Percentiles rank a stretch among this genome's conserved stretches.
Conservation (phyloP, 2,113 vertebrate species). For the Puntigrus tetrazona region DNA sequence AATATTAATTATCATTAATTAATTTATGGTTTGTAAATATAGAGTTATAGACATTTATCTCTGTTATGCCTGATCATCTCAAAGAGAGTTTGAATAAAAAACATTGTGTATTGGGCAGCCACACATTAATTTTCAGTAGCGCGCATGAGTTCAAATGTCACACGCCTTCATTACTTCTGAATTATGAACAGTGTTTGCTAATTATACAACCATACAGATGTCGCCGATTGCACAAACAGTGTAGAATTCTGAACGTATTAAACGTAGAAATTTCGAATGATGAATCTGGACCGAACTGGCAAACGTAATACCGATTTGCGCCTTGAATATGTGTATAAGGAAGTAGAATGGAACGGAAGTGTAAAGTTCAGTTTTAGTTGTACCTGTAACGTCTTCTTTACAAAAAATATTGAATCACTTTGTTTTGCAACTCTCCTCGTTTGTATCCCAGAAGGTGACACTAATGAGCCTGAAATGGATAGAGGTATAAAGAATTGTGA, state of each 20-base stretch:
- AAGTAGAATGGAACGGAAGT: not conserved
- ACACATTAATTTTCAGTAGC: not conserved
- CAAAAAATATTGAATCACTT: too few relatives aligned
- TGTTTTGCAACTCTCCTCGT: not conserved
- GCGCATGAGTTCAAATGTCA: not conserved
- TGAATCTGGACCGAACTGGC: not conserved
- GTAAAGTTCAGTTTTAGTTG: not conserved
- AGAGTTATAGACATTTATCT: not conserved
- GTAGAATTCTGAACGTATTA: not conserved
- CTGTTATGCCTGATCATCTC: not conserved
- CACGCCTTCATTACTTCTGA: not conserved
- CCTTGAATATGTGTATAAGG: not conserved
- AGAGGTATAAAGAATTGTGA: not conserved
- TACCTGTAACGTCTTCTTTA: not conserved
- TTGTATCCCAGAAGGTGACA: not conserved
- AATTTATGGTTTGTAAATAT: not conserved
- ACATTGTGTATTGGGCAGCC: not conserved
- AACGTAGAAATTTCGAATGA: not conserved
- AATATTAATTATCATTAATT: not conserved
- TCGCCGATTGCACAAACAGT: not conserved
- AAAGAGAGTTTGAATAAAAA: not conserved
- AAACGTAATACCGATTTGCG: not conserved
- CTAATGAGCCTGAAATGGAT: not conserved
- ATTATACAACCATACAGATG: not conserved
- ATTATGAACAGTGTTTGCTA: not conserved